Base-by-base conservation (phyloP, 2,797 vertebrate genomes). In the Fringilla coelebs region DNA sequence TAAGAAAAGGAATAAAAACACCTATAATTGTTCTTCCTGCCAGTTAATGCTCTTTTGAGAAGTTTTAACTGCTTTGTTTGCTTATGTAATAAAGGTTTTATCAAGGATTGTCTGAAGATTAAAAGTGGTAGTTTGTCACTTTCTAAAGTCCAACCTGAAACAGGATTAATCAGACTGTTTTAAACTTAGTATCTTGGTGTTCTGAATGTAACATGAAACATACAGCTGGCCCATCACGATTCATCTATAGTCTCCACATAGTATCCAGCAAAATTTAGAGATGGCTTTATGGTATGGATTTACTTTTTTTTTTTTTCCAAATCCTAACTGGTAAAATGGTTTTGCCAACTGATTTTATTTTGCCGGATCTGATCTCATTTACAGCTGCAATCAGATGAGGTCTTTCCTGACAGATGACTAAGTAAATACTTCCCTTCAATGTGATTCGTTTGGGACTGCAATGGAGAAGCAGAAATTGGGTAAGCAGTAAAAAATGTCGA, bases 51-150 rank as follows among this genome's bases (percentile, higher is more conserved):
- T 94, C 52, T 93, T 76, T 67, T 87, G n/a, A 95, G 85, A 75
- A 31, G 66, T 67, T 90, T 85, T 38, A 90, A 57, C 76, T 83
- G 67, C 57, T 91, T 96, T 96, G 66, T 91, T 97, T 97, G 58
- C 88, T 92, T 95, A 71, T 89, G 31, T 46, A 92, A 67, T 90
- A 82, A 91, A 83, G 25, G 17, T 89, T 67, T 93, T 74, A 60
- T 82, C 70, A 89, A 95, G 61, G 22, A 60, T 76, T 78, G 36
- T 32, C 92, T 91, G 87, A 93, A 84, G 79, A 80, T 73, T 70
- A 55, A 94, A 93, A 93, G 48, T 43, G 12, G 7, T 70, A 78
- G 57, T 88, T 92, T 91, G 65, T 63, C n/a, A 29, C 32, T 94
- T 93, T 89, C 24, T 67, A 17, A 91, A 93, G 66, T 87, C 63